Evolutionary conservation across 2,888 invertebrate genomes (phyloP), one percentile per base, ranked within the genome.

Genomic region (Xylota segnis): DNA sequence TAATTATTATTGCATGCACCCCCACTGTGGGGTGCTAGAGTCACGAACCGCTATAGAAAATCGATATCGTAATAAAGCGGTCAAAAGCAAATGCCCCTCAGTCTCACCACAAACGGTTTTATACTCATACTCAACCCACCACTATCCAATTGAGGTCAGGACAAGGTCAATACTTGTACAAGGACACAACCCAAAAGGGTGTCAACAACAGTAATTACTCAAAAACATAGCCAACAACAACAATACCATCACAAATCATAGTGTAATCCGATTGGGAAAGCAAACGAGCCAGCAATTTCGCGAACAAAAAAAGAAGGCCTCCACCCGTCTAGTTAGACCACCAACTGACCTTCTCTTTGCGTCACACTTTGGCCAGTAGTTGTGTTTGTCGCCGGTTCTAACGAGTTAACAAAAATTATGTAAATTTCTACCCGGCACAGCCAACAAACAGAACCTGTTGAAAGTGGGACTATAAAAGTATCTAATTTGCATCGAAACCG

Each of bases 401-500:
- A 27, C 27, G 50, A 50, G 47, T 4, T 47, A 18, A 47, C 47
- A 47, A 47, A n/a, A 47, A 27, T 50, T 29, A n/a, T 52, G n/a
- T 52, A 52, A 6, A n/a, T 29, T 29, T 6, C 5, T 2, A n/a
- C 12, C 52, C 52, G 52, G 52, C 18, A 58, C 16, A 56, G 14
- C 10, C 16, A 34, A 18, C 34, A 18, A 37, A 37, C 16, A 12
- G 40, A 59, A 59, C 59, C 59, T 59, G 59, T 59, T 59, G 59
- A 59, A 59, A 59, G 40, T 40, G 23, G 59, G 5, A 10, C 59
- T 43, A 59, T 59, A 43, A 59, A 59, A 59, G 43, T 27, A 40
- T 23, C 43, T 43, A 27, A 59, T 59, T 59, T 59, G 43, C 59
- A 59, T 59, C n/a, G 27, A 27, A 23, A 43, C 40, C 27, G 9